Conservation (phyloP, 2,888 invertebrate species). For the Cephonodes hylas region DNA sequence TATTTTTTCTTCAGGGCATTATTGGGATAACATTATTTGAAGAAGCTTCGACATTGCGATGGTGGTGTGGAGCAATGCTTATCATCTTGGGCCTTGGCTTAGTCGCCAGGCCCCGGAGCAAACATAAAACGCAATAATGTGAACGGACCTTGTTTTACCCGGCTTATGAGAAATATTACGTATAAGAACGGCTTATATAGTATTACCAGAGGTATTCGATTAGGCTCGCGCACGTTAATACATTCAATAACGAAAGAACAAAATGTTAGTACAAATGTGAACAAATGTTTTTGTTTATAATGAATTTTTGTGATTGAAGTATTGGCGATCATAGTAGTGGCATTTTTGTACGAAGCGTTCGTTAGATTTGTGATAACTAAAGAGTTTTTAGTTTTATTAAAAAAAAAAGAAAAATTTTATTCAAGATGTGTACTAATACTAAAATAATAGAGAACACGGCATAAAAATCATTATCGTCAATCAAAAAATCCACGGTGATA, state of each 20-base stretch:
- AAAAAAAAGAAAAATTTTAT: too few species aligned
- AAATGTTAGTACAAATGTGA: not conserved
- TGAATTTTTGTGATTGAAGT: too few species aligned
- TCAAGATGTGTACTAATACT: too few species aligned
- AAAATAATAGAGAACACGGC: too few species aligned
- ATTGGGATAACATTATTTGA: slow-evolving; percentile 85
- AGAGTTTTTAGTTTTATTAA: too few species aligned
- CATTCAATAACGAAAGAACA: not conserved
- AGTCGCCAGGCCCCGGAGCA: slow-evolving; percentile 68
- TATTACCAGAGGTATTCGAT: not conserved
- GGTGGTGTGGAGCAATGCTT: slow-evolving; percentile 87
- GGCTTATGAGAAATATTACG: not conserved
- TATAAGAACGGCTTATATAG: not conserved
- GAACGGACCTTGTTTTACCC: not conserved
- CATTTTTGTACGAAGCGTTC: too few species aligned
- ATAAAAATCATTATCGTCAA: too few species aligned
- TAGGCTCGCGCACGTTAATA: not conserved
- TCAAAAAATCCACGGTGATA: too few species aligned
- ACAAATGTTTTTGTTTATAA: not conserved
- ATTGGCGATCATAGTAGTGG: too few species aligned
- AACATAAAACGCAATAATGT: slow-evolving; percentile 38
- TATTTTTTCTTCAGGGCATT: slow-evolving; percentile 82
- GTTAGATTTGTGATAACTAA: too few species aligned
- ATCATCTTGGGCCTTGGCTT: slow-evolving; percentile 86
- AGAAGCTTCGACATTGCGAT: slow-evolving; percentile 84